Evolutionary conservation across 2,888 invertebrate species (phyloP).

Genomic region (Ashinkailepas kermadecensis): DNA sequence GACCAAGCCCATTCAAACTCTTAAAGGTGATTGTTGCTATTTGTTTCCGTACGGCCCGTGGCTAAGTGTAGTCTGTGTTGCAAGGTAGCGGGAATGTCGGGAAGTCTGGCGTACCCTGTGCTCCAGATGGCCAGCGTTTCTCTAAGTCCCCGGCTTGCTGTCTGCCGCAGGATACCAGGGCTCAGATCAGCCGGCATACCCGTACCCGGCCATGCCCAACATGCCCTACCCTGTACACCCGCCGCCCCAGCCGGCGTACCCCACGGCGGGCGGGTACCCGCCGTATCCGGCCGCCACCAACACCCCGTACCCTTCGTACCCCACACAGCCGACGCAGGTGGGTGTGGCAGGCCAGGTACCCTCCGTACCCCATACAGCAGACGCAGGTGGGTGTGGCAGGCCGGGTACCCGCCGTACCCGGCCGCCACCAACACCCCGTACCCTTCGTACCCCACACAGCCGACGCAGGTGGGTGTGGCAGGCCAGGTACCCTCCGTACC

Average conservation of each 20-base stretch:
- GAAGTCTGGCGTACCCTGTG: too few species aligned
- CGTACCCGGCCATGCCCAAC: conserved; percentile 30
- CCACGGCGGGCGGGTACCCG: conserved; percentile 32
- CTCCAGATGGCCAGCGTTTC: too few species aligned
- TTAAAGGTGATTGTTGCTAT: too few species aligned
- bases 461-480: not conserved
- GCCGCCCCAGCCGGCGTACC: conserved; percentile 20
- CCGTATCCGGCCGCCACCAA: conserved; percentile 35
- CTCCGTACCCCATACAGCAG: conserved; percentile 49
- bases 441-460: conserved; percentile 51
- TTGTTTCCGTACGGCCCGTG: too few species aligned
- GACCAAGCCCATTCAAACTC: too few species aligned
- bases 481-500: conserved; percentile 48
- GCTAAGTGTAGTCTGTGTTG: too few species aligned
- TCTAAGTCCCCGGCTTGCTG: not conserved
- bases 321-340: conserved; percentile 40
- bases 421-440: conserved; percentile 39
- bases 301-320: conserved; percentile 50
- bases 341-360: conserved; percentile 29
- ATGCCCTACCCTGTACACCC: conserved; percentile 36
- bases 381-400: not conserved
- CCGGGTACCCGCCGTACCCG: conserved; percentile 36
- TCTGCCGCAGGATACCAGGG: not conserved
- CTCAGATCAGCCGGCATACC: not conserved
- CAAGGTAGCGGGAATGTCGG: too few species aligned